Conservation (phyloP, 2,113 vertebrate species). For the Galbula dea region DNA sequence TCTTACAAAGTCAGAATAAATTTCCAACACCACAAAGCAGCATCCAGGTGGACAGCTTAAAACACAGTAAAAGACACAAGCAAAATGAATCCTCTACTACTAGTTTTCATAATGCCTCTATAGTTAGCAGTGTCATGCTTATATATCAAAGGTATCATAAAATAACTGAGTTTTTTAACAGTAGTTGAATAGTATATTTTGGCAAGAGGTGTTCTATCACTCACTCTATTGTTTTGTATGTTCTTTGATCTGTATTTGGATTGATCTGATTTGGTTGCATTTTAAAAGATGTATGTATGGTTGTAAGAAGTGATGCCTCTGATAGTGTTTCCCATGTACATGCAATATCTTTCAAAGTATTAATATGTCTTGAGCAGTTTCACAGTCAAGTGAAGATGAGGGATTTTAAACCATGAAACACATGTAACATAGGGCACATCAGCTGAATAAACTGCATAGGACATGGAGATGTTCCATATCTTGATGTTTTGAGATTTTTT, state of each 20-base stretch:
- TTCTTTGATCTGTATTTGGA: background rate
- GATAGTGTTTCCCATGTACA: background rate
- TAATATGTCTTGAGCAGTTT: background rate
- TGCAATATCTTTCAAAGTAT: background rate
- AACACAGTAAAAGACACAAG: background rate
- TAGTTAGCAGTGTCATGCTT: background rate
- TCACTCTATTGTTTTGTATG: background rate
- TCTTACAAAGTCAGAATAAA: background rate
- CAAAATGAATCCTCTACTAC: background rate
- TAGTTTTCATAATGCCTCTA: background rate
- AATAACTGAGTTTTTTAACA: background rate
- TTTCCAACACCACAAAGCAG: background rate
- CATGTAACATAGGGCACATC: background rate
- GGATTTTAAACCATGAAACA: background rate
- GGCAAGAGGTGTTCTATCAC: background rate
- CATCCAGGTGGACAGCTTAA: background rate
- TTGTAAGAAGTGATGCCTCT: background rate
- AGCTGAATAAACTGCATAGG: background rate
- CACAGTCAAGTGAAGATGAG: background rate
- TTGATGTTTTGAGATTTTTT: background rate
- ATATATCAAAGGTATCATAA: background rate
- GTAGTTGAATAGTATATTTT: background rate
- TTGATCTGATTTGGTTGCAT: background rate
- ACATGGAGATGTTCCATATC: background rate
- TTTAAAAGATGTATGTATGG: background rate